Percentiles rank a stretch among this genome's conserved stretches.
Conservation (phyloP, 2,113 vertebrate genomes). For the Halichoerus grypus region DNA sequence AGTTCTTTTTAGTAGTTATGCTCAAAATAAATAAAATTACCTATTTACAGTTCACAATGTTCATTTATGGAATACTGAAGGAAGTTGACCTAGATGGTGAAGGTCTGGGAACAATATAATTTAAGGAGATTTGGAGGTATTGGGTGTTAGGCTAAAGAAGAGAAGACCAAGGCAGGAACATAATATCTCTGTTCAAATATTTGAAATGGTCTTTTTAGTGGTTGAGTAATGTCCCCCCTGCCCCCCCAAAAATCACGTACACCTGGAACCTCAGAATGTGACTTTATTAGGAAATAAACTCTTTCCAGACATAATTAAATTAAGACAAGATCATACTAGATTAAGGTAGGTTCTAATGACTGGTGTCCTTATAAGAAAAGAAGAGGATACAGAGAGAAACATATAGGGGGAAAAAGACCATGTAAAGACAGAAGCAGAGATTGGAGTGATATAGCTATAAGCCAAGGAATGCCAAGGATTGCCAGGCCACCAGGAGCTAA, state of each 20-base stretch:
- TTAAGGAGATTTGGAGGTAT: neutral
- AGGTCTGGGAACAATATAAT: neutral
- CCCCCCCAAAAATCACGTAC: fast-evolving
- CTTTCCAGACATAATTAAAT: neutral
- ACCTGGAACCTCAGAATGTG: neutral
- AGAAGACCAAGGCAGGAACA: neutral
- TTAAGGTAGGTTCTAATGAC: neutral
- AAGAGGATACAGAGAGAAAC: neutral
- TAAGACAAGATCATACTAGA: neutral
- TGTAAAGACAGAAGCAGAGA: neutral
- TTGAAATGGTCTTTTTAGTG: neutral
- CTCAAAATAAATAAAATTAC: neutral
- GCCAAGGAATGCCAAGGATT: neutral
- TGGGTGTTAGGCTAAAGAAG: neutral
- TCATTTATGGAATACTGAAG: constrained; percentile 18
- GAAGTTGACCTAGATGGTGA: neutral
- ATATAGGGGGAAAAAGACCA: neutral
- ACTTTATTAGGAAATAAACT: constrained; percentile 35
- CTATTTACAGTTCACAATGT: neutral
- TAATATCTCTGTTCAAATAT: neutral
- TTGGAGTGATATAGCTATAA: neutral
- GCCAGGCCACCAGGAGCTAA: neutral
- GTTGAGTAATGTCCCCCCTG: neutral
- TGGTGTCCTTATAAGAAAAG: neutral
- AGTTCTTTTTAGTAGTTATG: constrained; percentile 18